Base-by-base conservation (phyloP, 2,113 vertebrate genomes). In the Paraplagusia blochii region DNA sequence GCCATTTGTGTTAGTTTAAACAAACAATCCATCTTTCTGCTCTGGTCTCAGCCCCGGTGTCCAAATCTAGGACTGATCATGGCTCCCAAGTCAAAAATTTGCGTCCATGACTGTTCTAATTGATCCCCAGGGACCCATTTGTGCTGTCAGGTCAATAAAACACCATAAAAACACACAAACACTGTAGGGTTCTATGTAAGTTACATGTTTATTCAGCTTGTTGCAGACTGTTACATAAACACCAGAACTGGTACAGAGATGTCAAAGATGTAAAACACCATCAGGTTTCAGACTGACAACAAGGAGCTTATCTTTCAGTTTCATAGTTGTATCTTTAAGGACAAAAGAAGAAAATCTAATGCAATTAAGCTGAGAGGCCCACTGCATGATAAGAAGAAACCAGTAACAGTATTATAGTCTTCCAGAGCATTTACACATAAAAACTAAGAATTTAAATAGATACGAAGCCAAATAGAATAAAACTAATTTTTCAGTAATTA, bases 151-250 rank as follows among this genome's bases (percentile, higher is more conserved):
- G 22, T 29, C 22, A 29, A 29, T 29, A 6, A 29, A 29, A 29
- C 6, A 29, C 22, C 22, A 29, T 29, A 29, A 29, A 29, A 29
- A 29, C 6, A 29, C 2, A 29, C 22, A 2, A 29, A 6, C 22
- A 29, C 2, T 2, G 22, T 6, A 29, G 22, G 2, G 22, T 18
- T 80, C 67, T 70, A 85, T 77, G 69, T 89, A 62, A 80, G 82
- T 83, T 85, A 70, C 63, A 71, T 57, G 56, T 84, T 88, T 90
- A 91, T 90, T 92, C 74, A 84, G 80, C 80, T 81, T 79, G 74
- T 88, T 73, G 76, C 72, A 73, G 44, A 73, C 71, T 69, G 73
- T 79, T 77, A 86, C 77, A 87, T 55, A 59, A 69, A 62, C 58
- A 69, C 62, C 58, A 68, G 72, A 68, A 69, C 80, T 73, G 80